phyloP scores from a whole-genome alignment of 2,888 invertebrate genomes.

The Erynnis tages region DNA sequence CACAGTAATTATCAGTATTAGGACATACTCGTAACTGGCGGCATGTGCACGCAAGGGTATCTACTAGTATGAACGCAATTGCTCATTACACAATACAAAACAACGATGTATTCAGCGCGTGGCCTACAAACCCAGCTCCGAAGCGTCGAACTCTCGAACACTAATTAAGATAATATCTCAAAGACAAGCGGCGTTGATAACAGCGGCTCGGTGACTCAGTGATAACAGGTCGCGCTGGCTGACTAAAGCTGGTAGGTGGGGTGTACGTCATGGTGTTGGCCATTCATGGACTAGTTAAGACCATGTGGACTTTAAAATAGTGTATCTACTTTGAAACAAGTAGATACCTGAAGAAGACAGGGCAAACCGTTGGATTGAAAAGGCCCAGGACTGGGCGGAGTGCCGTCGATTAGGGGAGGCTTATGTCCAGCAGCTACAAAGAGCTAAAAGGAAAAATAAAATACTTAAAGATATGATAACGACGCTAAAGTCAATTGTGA shows the following conservation, averaged over 20 bases:
- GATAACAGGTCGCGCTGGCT: not conserved
- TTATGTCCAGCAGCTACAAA: too few relatives aligned
- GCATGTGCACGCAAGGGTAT: not conserved
- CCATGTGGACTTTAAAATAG: too few relatives aligned
- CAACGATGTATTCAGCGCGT: conserved; percentile 46
- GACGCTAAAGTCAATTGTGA: too few relatives aligned
- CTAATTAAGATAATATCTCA: conserved; percentile 22
- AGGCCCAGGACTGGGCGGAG: too few relatives aligned
- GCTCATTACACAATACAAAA: conserved; percentile 56
- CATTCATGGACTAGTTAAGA: not conserved
- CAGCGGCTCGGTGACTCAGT: conserved; percentile 5
- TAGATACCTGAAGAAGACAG: too few relatives aligned
- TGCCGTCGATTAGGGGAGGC: too few relatives aligned
- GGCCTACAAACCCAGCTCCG: conserved; percentile 61
- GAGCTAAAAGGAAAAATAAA: too few relatives aligned
- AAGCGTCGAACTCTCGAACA: conserved; percentile 22
- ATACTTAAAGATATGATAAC: too few relatives aligned
- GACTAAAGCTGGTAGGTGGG: not conserved
- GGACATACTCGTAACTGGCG: not conserved
- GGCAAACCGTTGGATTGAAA: too few relatives aligned
- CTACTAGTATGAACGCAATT: conserved; percentile 42
- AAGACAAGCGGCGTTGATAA: conserved; percentile 18
- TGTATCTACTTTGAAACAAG: too few relatives aligned
- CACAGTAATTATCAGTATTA: too few relatives aligned
- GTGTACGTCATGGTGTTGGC: not conserved